Percentiles rank a stretch among this genome's conserved stretches.
Conservation (phyloP, 2,113 vertebrate genomes). For the Bombycilla garrulus region DNA sequence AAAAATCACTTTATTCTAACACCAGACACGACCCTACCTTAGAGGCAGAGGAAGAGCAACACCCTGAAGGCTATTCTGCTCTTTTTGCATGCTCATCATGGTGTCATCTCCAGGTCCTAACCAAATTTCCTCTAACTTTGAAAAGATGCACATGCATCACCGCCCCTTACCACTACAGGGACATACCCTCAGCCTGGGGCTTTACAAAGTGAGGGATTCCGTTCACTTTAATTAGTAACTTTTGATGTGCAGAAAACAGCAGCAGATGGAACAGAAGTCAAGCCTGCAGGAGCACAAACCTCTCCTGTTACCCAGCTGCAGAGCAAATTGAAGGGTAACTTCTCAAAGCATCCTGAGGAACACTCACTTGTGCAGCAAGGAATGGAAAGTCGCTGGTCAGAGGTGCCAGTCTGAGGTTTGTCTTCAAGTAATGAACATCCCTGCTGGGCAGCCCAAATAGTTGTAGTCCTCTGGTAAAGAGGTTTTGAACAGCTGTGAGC, state of each 20-base stretch:
- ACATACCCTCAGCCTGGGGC: neutral
- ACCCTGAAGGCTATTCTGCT: neutral
- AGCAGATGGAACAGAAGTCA: neutral
- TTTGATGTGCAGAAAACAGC: neutral
- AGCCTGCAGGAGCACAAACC: neutral
- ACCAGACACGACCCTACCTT: neutral
- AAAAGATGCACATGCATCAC: neutral
- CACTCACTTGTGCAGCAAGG: fast-evolving
- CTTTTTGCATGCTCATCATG: neutral
- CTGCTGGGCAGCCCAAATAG: neutral
- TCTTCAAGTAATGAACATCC: neutral
- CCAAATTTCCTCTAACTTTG: neutral
- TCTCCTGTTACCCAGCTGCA: neutral
- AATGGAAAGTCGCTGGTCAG: neutral
- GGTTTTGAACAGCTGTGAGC: neutral
- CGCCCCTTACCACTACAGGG: neutral
- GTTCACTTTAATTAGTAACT: neutral
- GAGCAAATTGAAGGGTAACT: neutral
- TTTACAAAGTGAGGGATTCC: neutral
- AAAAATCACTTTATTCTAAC: neutral
- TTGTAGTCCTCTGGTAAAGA: neutral
- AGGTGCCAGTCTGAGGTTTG: neutral
- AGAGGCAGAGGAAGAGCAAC: neutral
- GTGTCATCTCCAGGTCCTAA: neutral
- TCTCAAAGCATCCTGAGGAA: neutral